A percentile compares a stretch with the other conserved stretches of the same genome.
These are phyloP conservation scores for Typhlomys cinereus DNA, from an alignment of 2,113 vertebrate species.

Conservation along the genomic window DNA sequence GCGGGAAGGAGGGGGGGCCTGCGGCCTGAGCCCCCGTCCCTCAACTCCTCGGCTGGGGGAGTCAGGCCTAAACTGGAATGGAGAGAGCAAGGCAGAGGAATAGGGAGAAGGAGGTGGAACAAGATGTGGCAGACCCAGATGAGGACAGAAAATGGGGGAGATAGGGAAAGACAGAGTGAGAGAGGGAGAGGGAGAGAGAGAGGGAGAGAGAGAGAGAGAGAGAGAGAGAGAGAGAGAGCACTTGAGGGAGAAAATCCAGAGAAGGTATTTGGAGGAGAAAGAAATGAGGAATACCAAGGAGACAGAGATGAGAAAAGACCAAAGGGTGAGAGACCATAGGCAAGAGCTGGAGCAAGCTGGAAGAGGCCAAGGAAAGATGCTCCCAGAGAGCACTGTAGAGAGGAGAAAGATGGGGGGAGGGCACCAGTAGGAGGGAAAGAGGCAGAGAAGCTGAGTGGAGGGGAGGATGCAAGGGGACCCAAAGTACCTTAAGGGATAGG, in stretches of 20 bases:
- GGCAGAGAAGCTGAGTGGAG: conserved; percentile 39
- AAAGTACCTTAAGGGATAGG: conserved; percentile 40
- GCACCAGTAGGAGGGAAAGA: conserved; percentile 43
- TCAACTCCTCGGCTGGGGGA: conserved; percentile 61
- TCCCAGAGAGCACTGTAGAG: conserved; percentile 46
- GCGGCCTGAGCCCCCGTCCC: conserved; percentile 76
- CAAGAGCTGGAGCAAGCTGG: conserved; percentile 56
- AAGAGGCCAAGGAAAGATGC: conserved; percentile 61
- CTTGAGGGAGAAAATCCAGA: conserved; percentile 35
- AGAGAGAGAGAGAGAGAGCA: neutral
- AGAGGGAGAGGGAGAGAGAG: conserved; percentile 28
- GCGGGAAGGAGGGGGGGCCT: conserved; percentile 75
- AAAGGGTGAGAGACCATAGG: conserved; percentile 48
- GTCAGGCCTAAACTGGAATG: conserved; percentile 65
- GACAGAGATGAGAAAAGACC: conserved; percentile 53
- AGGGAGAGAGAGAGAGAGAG: neutral
- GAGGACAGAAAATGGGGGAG: conserved; percentile 63
- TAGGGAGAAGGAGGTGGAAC: conserved; percentile 17
- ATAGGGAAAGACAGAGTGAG: neutral
- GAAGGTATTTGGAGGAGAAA: conserved; percentile 62
- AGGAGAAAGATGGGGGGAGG: conserved; percentile 28
- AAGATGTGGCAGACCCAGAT: conserved; percentile 65
- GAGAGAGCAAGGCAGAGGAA: conserved; percentile 58
- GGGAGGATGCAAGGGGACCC: conserved; percentile 37
- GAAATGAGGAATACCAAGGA: conserved; percentile 58